Base-by-base conservation (phyloP, 2,888 invertebrate species). In the Calephelis perditalis region DNA sequence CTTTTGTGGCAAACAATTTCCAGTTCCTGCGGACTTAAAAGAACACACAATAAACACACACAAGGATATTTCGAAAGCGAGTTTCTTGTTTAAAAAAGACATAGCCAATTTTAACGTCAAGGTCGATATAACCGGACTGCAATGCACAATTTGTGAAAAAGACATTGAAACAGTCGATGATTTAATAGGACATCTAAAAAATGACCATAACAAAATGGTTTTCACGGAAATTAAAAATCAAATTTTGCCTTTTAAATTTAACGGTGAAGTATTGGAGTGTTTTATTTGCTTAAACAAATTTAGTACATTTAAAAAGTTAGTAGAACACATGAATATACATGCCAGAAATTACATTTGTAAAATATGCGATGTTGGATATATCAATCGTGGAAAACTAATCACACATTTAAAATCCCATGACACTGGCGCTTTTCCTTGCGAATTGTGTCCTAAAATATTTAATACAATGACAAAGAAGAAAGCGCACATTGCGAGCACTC, bases 141-240 rank as follows among this genome's bases (percentile, higher is more conserved):
- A 71, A 44, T 86, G 86, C 62, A 74, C 71, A 2, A 62, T 81
- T 35, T 86, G 86, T 57, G 66, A 76, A 0, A 60, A 63, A 2
- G 59, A 65, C 36, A 66, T 84, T 0, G 67, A 73, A 1, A 71
- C 71, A 3, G 60, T 86, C 3, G 77, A 81, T 3, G 71, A 71
- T 3, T 62, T 85, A 11, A 77, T 82, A 69, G 71, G 77, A 6
- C 86, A 86, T 69, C 69, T 86, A 15, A 78, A 76, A 57, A 63
- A 57, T 0, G 71, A 70, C 0, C 84, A 86, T 43, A 71, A 76
- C 0, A 77, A 75, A 45, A 64, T 73, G 36, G 77, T 84, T 60
- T 78, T 82, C 66, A 73, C 74, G 44, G 78, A 82, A 58, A 75
- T 86, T 4, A 84, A 83, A 58, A 84, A 79, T 62, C 82, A 84